Base-by-base conservation (phyloP, 2,113 vertebrate species). In the Scartelaos histophorus region DNA sequence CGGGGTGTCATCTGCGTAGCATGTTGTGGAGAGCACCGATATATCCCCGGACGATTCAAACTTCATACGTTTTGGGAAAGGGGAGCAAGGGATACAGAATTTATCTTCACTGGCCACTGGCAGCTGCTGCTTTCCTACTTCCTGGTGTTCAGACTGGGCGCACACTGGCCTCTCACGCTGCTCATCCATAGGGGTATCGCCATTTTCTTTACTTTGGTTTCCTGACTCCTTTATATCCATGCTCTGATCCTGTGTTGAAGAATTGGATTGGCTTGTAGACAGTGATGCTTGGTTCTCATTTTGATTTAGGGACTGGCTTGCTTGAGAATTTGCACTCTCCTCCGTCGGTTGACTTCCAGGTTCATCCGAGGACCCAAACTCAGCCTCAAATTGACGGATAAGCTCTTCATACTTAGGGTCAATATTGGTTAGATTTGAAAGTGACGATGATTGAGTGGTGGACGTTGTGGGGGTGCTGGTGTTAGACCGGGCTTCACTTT, bases 371-470 rank as follows among this genome's bases (percentile, higher is more conserved):
- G 97, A 95, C 73, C 96, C 97, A 66, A 98, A 98, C 89, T 98
- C 97, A 0, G 96, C 96, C 91, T 98, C 97, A 69, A 98, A 97
- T 85, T 97, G 97, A 71, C 95, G 94, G 87, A 99, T 96, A 70
- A 99, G 93, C 69, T 97, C 97, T 92, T 98, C 97, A 22, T 96
- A 92, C 85, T 98, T 98, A 46, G 97, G 95, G 65, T 98, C 96
- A 13, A 97, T 90, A 62, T 91, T 89, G 43, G 90, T 79, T 2
- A 96, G 79, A 60, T 91, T 90, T 15, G 24, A 64, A 72, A 29
- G 74, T 19, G 85, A 79, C 77, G 93, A 89, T 70, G 80, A 87
- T 81, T 24, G 75, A 73, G 77, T 80, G 74, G 80, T 78, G 78
- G 87, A 86, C 82, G 85, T 92, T 86, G 85, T 81, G 84, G 80